Evolutionary conservation across 2,888 invertebrate genomes (phyloP).

Genomic region (Siphlonurus alternatus): DNA sequence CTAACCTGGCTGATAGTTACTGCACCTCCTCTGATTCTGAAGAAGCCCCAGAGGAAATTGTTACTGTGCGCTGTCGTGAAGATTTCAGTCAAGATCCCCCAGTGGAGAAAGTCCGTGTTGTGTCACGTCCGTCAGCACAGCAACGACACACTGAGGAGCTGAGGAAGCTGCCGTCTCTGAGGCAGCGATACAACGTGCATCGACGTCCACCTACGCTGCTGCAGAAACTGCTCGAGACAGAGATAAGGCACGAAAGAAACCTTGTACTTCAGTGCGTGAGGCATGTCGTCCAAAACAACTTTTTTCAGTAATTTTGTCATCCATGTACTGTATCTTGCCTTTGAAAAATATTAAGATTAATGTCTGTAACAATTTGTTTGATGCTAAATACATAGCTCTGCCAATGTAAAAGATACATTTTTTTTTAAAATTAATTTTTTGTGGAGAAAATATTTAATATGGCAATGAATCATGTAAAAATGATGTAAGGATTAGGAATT

Average conservation of each 20-base stretch:
- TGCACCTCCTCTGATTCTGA: background rate
- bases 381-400: too few relatives aligned
- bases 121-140: background rate
- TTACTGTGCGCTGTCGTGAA: background rate
- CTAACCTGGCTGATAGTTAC: background rate
- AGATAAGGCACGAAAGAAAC: constrained; percentile 76
- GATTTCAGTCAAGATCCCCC: background rate
- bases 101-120: background rate
- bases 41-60: background rate
- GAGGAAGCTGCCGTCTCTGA: too few relatives aligned
- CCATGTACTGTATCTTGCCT: too few relatives aligned
- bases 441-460: too few relatives aligned
- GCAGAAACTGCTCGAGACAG: constrained; percentile 45
- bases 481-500: too few relatives aligned
- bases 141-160: background rate
- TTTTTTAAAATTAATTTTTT: too few relatives aligned
- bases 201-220: background rate
- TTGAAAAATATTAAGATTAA: too few relatives aligned
- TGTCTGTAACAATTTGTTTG: too few relatives aligned
- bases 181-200: background rate
- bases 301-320: constrained; percentile 45
- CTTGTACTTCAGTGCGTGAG: constrained; percentile 72
- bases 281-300: constrained; percentile 58
- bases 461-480: too few relatives aligned
- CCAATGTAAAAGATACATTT: too few relatives aligned